Conservation (phyloP, 2,888 invertebrate genomes). For the Nebria brevicollis region DNA sequence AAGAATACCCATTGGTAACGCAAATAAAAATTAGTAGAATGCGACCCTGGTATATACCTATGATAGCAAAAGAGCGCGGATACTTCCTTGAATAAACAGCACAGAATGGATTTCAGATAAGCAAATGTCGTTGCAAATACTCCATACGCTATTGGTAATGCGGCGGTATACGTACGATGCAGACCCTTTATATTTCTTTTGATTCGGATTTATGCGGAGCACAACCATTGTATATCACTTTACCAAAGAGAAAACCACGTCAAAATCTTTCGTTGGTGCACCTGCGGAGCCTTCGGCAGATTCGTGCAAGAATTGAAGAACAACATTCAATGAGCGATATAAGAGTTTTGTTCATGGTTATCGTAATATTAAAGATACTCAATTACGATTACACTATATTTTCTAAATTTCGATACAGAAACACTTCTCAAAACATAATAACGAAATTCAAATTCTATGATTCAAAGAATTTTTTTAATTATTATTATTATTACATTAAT, state of each 20-base stretch:
- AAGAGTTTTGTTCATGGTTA: no score
- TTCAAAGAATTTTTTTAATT: no score
- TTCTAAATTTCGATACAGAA: no score
- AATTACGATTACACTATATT: no score
- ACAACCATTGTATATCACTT: not conserved
- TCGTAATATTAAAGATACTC: no score
- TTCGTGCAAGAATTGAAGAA: not conserved
- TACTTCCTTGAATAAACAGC: conserved; percentile 46
- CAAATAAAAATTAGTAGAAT: not conserved
- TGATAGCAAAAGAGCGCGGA: not conserved
- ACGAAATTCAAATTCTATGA: no score
- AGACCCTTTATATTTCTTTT: conserved; percentile 4
- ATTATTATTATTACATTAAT: no score
- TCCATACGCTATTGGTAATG: conserved; percentile 42
- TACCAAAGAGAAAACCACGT: not conserved
- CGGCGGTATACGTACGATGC: conserved; percentile 12
- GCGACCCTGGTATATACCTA: not conserved
- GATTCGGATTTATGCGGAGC: not conserved
- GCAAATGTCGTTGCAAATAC: conserved; percentile 44
- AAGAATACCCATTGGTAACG: not conserved
- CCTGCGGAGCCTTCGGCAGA: not conserved
- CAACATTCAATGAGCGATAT: not conserved
- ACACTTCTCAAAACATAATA: no score
- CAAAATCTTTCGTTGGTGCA: not conserved
- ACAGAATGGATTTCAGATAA: conserved; percentile 45